A percentile compares a stretch with the other conserved stretches of the same genome.
These are phyloP conservation scores for chimpanzee (Pan troglodytes) DNA, from an alignment of 2,113 vertebrate species.

Conservation along the genomic window NHGRI_mPanTro3-v2.1_pri NC_072411.2:19772501-19773000, in stretches of 20 bases:
- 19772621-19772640: background rate
- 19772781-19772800: background rate
- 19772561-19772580: background rate
- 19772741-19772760: background rate
- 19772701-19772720: background rate
- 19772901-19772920: accelerated
- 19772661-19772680: accelerated
- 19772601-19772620: background rate
- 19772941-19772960: conserved; percentile 63
- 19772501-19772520: accelerated
- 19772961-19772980: conserved; percentile 42
- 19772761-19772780: background rate
- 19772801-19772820: accelerated
- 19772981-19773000: conserved; percentile 73
- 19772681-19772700: background rate
- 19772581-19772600: background rate
- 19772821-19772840: background rate
- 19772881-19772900: background rate
- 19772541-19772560: background rate
- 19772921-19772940: background rate
- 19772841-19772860: background rate
- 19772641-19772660: background rate
- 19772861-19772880: no score
- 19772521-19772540: background rate
- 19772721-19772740: background rate